A percentile compares a stretch with the other conserved stretches of the same genome.
These are phyloP conservation scores for Pemphredon lugubris DNA, from an alignment of 2,888 invertebrate genomes.

Conservation along the genomic window DNA sequence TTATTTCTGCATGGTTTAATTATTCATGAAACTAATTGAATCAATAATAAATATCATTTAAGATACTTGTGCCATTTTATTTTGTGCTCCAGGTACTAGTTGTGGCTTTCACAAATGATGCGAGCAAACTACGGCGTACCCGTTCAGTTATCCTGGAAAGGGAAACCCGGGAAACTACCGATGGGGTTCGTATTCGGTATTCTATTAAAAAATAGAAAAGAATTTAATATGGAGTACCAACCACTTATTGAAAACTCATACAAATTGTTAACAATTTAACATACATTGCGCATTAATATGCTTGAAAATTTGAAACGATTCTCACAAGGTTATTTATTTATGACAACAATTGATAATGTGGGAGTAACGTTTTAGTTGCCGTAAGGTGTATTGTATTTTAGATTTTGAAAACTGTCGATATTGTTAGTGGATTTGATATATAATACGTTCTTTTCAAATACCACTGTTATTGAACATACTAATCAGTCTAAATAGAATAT, in stretches of 20 bases:
- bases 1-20: neutral
- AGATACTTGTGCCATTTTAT: conserved; percentile 5
- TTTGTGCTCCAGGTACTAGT: conserved; percentile 82
- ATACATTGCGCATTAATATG: conserved; percentile 6
- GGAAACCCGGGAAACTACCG: conserved; percentile 54
- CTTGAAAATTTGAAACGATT: conserved; percentile 2
- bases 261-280: conserved; percentile 1
- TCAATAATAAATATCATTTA: no score
- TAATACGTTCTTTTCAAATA: conserved; percentile 20
- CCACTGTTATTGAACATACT: conserved; percentile 21
- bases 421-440: conserved; percentile 48
- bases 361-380: conserved; percentile 6
- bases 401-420: conserved; percentile 55
- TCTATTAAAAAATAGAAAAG: conserved; percentile 11
- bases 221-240: conserved; percentile 7
- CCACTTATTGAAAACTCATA: conserved; percentile 3
- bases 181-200: conserved; percentile 55
- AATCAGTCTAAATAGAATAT: conserved; percentile 9
- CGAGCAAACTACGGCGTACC: conserved; percentile 82
- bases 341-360: conserved; percentile 1
- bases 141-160: conserved; percentile 63
- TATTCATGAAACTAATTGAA: no score
- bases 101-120: conserved; percentile 86
- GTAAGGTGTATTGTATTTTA: conserved; percentile 31
- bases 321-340: conserved; percentile 3